Conservation (phyloP, 2,113 vertebrate genomes). For the Cercopithecus mona region DNA sequence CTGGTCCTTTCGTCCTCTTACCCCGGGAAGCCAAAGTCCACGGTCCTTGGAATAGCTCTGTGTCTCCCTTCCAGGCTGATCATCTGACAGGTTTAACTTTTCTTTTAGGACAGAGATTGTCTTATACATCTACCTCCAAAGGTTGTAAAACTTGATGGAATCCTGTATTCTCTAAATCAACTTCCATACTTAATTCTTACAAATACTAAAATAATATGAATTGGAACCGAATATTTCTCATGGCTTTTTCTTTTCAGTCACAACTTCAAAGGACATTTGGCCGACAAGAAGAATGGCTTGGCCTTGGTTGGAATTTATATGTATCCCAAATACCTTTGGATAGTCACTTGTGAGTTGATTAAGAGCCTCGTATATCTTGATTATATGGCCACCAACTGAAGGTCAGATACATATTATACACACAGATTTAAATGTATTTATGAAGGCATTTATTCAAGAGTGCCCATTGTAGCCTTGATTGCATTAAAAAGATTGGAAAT, state of each 20-base stretch:
- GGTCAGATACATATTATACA: not conserved
- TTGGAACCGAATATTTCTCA: not conserved
- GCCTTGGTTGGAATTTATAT: not conserved
- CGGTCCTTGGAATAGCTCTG: not conserved
- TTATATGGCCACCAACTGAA: not conserved
- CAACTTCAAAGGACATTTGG: not conserved
- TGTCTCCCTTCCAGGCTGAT: not conserved
- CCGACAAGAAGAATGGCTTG: not conserved
- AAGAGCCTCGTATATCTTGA: not conserved
- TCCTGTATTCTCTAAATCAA: not conserved
- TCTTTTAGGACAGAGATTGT: not conserved
- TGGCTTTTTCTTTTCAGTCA: not conserved
- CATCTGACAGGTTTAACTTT: not conserved
- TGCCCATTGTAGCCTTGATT: not conserved
- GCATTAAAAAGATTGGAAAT: not conserved
- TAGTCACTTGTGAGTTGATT: not conserved
- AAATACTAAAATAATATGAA: not conserved
- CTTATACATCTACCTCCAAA: not conserved
- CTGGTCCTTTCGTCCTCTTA: not conserved
- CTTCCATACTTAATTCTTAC: not conserved
- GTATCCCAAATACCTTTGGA: not conserved
- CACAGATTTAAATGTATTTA: not conserved
- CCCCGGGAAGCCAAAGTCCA: not conserved
- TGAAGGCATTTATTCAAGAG: not conserved
- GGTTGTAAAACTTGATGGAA: not conserved